Percentiles rank a stretch among this genome's conserved stretches.
These are phyloP conservation scores for Marmota flaviventris DNA, from an alignment of 2,113 vertebrate species.

Conservation along the genomic window DNA sequence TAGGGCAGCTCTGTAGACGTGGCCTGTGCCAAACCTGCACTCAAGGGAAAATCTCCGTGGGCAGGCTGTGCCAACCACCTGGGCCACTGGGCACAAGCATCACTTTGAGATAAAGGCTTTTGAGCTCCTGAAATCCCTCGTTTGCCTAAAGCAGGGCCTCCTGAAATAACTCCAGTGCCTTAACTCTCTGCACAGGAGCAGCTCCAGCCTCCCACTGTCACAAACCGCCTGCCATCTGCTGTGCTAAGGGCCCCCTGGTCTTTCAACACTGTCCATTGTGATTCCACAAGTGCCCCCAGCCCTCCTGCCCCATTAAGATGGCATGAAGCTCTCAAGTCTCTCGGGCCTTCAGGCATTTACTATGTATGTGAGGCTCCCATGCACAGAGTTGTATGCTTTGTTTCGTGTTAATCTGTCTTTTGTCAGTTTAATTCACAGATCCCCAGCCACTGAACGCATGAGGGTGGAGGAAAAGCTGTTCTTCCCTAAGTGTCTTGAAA, in stretches of 20 bases:
- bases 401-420: too few species aligned
- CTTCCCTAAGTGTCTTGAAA: background rate
- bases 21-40: background rate
- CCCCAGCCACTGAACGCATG: rapidly evolving
- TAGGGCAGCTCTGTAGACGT: rapidly evolving
- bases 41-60: too few species aligned
- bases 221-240: background rate
- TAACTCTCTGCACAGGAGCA: rapidly evolving
- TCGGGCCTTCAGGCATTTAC: background rate
- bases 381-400: rapidly evolving
- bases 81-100: background rate
- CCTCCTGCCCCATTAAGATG: background rate
- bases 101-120: background rate
- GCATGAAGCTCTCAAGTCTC: background rate
- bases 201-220: background rate
- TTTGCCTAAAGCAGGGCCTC: background rate
- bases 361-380: rapidly evolving
- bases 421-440: background rate
- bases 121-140: too few species aligned
- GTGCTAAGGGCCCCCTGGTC: background rate
- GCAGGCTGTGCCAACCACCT: background rate
- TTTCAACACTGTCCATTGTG: background rate
- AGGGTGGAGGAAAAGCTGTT: background rate
- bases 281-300: background rate
- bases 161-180: background rate